A percentile compares a stretch with the other conserved stretches of the same genome.
phyloP scores from a whole-genome alignment of 2,113 vertebrate species.

The Corydoras maculifer region DNA sequence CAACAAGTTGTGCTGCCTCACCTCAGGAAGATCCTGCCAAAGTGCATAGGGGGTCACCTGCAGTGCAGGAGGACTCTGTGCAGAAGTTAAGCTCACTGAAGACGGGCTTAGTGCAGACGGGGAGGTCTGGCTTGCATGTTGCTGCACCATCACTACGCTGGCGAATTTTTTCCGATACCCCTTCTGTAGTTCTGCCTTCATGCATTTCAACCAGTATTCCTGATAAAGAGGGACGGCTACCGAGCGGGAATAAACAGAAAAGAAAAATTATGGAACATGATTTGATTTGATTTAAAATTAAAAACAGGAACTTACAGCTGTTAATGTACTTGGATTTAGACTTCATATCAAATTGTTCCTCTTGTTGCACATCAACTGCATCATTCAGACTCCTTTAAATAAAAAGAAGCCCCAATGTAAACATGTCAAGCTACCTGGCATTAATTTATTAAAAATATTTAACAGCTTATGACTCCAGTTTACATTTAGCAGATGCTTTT shows the following conservation, averaged over 20 bases:
- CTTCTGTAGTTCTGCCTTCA: constrained; percentile 45
- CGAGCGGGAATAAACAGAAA: neutral
- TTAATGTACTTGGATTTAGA: constrained; percentile 57
- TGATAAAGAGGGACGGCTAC: constrained; percentile 68
- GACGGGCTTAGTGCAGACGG: neutral
- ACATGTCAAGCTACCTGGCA: no score
- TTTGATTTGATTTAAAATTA: neutral
- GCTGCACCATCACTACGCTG: constrained; percentile 36
- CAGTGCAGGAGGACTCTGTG: constrained; percentile 12
- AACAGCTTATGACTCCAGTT: no score
- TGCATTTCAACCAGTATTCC: constrained; percentile 55
- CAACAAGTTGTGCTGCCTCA: constrained; percentile 57
- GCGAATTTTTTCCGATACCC: constrained; percentile 32
- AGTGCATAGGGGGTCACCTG: constrained; percentile 48
- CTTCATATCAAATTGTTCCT: constrained; percentile 7
- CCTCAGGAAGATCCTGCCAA: constrained; percentile 69
- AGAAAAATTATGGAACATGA: no score
- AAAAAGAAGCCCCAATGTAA: neutral
- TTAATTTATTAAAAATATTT: no score
- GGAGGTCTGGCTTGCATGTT: constrained; percentile 33
- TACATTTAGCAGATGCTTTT: no score
- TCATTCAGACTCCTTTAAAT: constrained; percentile 26
- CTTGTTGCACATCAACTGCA: constrained; percentile 27
- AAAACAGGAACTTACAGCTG: constrained; percentile 52
- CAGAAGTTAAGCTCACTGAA: rapidly evolving